Evolutionary conservation across 2,888 invertebrate species (phyloP).

Genomic region (Mamestra brassicae): DNA sequence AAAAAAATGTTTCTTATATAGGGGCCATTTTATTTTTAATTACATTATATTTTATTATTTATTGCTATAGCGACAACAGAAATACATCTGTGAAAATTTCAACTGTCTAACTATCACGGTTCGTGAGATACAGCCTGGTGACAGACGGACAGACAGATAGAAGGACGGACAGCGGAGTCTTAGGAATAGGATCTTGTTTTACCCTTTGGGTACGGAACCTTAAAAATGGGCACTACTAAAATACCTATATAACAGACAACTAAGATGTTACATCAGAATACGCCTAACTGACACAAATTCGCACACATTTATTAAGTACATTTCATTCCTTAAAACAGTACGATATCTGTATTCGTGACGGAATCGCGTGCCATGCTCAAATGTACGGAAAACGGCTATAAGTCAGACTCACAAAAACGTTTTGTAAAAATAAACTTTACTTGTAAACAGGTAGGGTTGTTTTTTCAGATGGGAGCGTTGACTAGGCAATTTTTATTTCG

Average conservation of each 20-base stretch:
- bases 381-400: constrained; percentile 64
- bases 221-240: neutral
- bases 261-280: constrained; percentile 1
- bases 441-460: constrained; percentile 32
- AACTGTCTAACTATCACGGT: too few species aligned
- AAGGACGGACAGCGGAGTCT: too few species aligned
- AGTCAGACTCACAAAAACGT: constrained; percentile 31
- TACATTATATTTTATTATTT: too few species aligned
- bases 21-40: too few species aligned
- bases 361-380: constrained; percentile 70
- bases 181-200: too few species aligned
- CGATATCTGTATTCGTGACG: constrained; percentile 71
- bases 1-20: too few species aligned
- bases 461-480: constrained; percentile 40
- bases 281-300: constrained; percentile 30
- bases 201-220: too few species aligned
- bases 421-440: constrained; percentile 55
- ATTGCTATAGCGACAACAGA: too few species aligned
- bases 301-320: constrained; percentile 34
- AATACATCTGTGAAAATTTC: too few species aligned
- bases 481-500: constrained; percentile 65
- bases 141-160: too few species aligned
- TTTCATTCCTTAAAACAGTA: constrained; percentile 28
- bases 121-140: too few species aligned
- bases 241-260: neutral